A percentile compares a stretch with the other conserved stretches of the same genome.
Evolutionary conservation across 1,140 invertebrate species (phyloP).

Genomic region (Drosophila hydei): DNA sequence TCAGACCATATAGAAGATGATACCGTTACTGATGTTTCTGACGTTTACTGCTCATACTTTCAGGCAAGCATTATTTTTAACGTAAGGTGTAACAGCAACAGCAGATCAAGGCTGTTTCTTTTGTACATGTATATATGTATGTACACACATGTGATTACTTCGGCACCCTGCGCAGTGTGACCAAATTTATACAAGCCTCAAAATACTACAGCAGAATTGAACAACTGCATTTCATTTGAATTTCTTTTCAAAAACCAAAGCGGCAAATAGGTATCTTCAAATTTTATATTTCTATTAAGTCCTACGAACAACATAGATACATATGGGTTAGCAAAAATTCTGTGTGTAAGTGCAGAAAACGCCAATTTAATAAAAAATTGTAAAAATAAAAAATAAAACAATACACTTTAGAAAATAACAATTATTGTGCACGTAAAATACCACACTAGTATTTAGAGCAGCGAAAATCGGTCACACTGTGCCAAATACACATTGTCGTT

Average conservation of each 20-base stretch:
- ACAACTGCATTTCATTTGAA: slow-evolving; percentile 12
- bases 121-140: slow-evolving; percentile 23
- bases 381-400: background rate
- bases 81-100: slow-evolving; percentile 27
- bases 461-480: slow-evolving; percentile 63
- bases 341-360: background rate
- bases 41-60: slow-evolving; percentile 34
- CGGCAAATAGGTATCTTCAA: background rate
- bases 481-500: slow-evolving; percentile 75
- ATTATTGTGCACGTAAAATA: slow-evolving; percentile 40
- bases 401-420: background rate
- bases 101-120: slow-evolving; percentile 48
- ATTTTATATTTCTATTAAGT: background rate
- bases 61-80: slow-evolving; percentile 46
- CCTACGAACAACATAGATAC: background rate
- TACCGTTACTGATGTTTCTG: slow-evolving; percentile 6
- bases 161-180: slow-evolving; percentile 50
- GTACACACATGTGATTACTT: slow-evolving; percentile 70
- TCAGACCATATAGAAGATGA: background rate
- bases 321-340: background rate
- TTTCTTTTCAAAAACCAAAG: background rate
- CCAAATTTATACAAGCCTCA: slow-evolving; percentile 25
- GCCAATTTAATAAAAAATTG: background rate
- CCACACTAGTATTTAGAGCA: slow-evolving; percentile 46
- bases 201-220: slow-evolving; percentile 14